These are phyloP conservation scores for Mythimna impura DNA, from an alignment of 2,888 invertebrate genomes.

Conservation along the genomic window DNA sequence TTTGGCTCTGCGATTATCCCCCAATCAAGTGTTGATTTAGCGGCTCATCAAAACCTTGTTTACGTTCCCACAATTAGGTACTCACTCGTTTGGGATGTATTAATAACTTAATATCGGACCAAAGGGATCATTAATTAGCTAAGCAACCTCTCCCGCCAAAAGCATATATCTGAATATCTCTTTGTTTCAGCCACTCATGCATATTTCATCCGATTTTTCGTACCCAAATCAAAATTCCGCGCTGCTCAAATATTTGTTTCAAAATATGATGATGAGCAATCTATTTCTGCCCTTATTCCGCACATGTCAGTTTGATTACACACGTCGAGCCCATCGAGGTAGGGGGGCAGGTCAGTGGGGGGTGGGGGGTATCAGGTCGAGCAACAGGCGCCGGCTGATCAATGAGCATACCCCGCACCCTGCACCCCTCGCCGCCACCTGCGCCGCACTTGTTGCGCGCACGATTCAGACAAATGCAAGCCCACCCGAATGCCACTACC, in stretches of 20 bases:
- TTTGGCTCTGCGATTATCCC: constrained; percentile 38
- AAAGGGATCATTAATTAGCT: constrained; percentile 47
- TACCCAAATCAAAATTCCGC: constrained; percentile 44
- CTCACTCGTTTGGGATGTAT: constrained; percentile 32
- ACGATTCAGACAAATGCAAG: constrained; percentile 70
- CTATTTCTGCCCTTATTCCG: constrained; percentile 61
- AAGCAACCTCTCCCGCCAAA: constrained; percentile 33
- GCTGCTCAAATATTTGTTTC: constrained; percentile 48
- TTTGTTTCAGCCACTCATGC: constrained; percentile 37
- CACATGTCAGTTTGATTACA: constrained; percentile 77
- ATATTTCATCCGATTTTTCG: constrained; percentile 39
- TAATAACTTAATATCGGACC: constrained; percentile 47
- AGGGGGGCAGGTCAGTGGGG: constrained; percentile 64
- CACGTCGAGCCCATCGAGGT: constrained; percentile 65
- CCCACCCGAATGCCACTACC: constrained; percentile 39
- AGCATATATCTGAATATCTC: constrained; percentile 11
- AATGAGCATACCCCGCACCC: constrained; percentile 79
- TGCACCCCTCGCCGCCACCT: constrained; percentile 72
- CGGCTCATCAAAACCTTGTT: constrained; percentile 56
- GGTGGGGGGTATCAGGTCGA: constrained; percentile 71
- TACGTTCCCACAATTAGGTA: constrained; percentile 47
- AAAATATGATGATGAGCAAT: constrained; percentile 60
- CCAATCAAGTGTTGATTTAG: constrained; percentile 45
- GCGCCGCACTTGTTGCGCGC: constrained; percentile 89
- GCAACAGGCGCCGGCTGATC: constrained; percentile 88